Evolutionary conservation across 2,797 vertebrate genomes (phyloP).

Genomic region (Melanogrammus aeglefinus): DNA sequence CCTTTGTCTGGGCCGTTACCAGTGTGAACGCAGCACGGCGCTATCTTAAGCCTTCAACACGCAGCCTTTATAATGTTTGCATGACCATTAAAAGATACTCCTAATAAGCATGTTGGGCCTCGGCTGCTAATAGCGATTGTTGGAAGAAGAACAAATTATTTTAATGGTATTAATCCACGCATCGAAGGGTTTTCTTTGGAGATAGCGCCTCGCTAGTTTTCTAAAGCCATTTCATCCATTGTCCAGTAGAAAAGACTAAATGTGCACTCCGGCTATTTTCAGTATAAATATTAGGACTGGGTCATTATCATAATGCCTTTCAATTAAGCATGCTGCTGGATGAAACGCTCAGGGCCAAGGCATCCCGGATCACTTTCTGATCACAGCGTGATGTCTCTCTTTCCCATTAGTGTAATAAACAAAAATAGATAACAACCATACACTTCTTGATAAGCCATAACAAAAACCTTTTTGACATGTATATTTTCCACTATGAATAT

Average conservation of each 20-base stretch:
- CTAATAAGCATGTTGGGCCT: background rate
- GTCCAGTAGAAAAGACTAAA: conserved; percentile 11
- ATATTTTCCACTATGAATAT: too few relatives aligned
- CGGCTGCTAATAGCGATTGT: conserved; percentile 19
- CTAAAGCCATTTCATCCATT: conserved; percentile 2
- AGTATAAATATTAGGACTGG: background rate
- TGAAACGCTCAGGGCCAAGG: background rate
- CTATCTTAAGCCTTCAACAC: conserved; percentile 17
- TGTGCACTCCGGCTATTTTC: background rate
- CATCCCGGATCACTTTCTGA: background rate
- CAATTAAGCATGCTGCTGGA: background rate
- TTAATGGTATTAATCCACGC: conserved; percentile 11
- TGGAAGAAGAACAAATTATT: conserved; percentile 5
- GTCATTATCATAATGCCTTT: conserved; percentile 4
- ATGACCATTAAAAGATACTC: conserved; percentile 10
- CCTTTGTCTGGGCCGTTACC: conserved; percentile 38
- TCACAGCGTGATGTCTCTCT: background rate
- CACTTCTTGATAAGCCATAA: background rate
- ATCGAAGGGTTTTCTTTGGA: background rate
- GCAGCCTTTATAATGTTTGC: conserved; percentile 24
- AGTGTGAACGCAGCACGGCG: conserved; percentile 24
- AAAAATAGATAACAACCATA: background rate
- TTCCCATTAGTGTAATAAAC: background rate
- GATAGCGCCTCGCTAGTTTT: background rate
- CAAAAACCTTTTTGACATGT: background rate